A percentile compares a stretch with the other conserved stretches of the same genome.
These are phyloP conservation scores for Trichosurus vulpecula DNA, from an alignment of 2,797 vertebrate genomes.

Conservation along the genomic window DNA sequence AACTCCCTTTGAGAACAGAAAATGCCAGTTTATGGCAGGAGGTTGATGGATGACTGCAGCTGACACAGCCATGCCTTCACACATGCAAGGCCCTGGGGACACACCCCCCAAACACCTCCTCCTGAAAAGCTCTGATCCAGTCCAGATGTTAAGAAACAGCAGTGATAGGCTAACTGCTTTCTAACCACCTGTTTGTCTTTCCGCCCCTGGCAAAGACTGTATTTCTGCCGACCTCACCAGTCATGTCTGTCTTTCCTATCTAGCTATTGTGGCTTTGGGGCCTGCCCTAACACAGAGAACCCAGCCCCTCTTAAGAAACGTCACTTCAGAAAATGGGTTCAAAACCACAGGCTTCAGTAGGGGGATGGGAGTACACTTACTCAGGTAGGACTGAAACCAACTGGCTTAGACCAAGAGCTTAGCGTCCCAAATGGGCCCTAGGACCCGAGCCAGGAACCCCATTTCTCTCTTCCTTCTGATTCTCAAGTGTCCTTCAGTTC, in stretches of 20 bases:
- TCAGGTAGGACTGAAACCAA: neutral
- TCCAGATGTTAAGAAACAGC: neutral
- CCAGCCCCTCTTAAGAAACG: neutral
- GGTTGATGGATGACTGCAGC: neutral
- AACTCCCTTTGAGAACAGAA: neutral
- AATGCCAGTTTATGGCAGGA: neutral
- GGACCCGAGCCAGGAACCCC: neutral
- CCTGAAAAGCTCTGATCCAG: neutral
- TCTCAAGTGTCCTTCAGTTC: neutral
- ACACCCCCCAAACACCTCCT: neutral
- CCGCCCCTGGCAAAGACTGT: neutral
- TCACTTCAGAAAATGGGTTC: slow-evolving; percentile 9
- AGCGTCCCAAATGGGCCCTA: neutral
- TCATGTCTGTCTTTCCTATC: neutral
- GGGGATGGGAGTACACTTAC: neutral
- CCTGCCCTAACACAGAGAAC: neutral
- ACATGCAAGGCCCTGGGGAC: neutral
- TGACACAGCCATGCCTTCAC: neutral
- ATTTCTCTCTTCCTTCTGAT: neutral
- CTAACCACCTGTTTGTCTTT: neutral
- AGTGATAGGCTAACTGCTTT: neutral
- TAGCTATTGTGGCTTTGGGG: neutral
- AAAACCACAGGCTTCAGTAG: neutral
- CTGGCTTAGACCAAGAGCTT: neutral
- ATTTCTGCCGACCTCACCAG: neutral